Percentiles rank a stretch among this genome's conserved stretches.
Conservation (phyloP, 2,113 vertebrate species). For the Otis tarda region DNA sequence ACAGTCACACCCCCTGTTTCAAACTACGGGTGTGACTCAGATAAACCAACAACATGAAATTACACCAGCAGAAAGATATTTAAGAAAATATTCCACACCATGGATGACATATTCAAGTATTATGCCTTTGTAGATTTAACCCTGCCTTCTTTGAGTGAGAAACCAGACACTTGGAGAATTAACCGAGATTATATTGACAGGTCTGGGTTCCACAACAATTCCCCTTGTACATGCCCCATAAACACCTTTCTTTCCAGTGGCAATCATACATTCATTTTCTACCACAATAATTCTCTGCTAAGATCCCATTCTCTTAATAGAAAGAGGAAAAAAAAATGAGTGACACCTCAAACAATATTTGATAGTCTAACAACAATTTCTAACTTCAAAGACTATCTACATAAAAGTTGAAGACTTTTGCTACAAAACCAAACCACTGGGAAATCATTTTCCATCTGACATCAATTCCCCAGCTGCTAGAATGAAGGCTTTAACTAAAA, state of each 20-base stretch:
- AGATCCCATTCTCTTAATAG: conserved; percentile 71
- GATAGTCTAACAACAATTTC: conserved; percentile 84
- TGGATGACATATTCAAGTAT: conserved; percentile 33
- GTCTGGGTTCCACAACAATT: conserved; percentile 75
- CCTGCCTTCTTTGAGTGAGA: conserved; percentile 45
- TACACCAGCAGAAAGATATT: conserved; percentile 51
- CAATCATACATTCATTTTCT: conserved; percentile 70
- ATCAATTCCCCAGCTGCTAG: conserved; percentile 77
- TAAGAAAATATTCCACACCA: conserved; percentile 39
- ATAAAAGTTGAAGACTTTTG: conserved; percentile 86
- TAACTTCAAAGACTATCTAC: conserved; percentile 83
- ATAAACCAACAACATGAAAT: conserved; percentile 14
- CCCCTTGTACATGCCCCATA: conserved; percentile 65
- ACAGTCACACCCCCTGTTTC: not conserved
- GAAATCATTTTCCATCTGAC: conserved; percentile 83
- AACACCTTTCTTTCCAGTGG: conserved; percentile 75
- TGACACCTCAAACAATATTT: conserved; percentile 85
- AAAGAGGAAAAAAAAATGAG: conserved; percentile 72
- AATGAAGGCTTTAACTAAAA: conserved; percentile 72
- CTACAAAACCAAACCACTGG: conserved; percentile 81
- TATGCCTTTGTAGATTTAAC: conserved; percentile 58
- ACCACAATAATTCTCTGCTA: conserved; percentile 66
- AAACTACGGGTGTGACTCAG: not conserved
- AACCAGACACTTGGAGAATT: conserved; percentile 56
- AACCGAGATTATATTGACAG: conserved; percentile 52